phyloP scores from a whole-genome alignment of 2,888 invertebrate species.

The Drosophila neonasuta region DNA sequence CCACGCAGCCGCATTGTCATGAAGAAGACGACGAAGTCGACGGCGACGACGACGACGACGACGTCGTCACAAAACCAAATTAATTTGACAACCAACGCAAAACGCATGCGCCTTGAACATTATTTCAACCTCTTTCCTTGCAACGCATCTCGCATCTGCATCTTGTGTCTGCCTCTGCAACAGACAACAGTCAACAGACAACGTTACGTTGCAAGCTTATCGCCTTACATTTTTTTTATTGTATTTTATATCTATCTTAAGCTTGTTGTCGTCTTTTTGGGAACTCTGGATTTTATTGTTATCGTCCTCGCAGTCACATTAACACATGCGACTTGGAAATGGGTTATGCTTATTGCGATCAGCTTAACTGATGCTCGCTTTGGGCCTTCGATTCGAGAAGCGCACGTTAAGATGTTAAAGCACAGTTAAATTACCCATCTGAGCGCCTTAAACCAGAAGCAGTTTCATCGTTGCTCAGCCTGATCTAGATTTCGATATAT shows the following conservation, averaged over 20 bases:
- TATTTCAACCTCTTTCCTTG: slow-evolving; percentile 9
- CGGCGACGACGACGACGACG: slow-evolving; percentile 37
- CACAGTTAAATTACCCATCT: not conserved
- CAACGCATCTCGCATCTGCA: slow-evolving; percentile 27
- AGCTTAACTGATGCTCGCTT: slow-evolving; percentile 43
- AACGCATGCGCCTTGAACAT: slow-evolving; percentile 72
- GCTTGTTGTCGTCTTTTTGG: slow-evolving; percentile 57
- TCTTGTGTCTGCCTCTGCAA: slow-evolving; percentile 17
- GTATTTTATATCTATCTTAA: slow-evolving; percentile 65
- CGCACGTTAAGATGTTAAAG: not conserved
- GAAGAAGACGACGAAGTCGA: slow-evolving; percentile 29
- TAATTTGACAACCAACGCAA: slow-evolving; percentile 77
- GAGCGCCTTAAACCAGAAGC: not conserved
- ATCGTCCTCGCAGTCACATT: slow-evolving; percentile 68
- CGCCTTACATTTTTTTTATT: slow-evolving; percentile 62
- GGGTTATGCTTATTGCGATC: slow-evolving; percentile 55
- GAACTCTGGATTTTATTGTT: slow-evolving; percentile 52
- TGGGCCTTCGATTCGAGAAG: slow-evolving; percentile 27
- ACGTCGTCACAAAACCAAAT: slow-evolving; percentile 69
- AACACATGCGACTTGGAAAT: slow-evolving; percentile 68
- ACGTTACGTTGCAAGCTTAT: slow-evolving; percentile 59
- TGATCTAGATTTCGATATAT: not conserved
- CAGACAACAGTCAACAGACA: slow-evolving; percentile 27
- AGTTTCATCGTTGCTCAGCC: not conserved
- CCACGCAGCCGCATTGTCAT: slow-evolving; percentile 71